Conservation (phyloP, 2,888 invertebrate species). For the Caenorhabditis imperialis region DNA sequence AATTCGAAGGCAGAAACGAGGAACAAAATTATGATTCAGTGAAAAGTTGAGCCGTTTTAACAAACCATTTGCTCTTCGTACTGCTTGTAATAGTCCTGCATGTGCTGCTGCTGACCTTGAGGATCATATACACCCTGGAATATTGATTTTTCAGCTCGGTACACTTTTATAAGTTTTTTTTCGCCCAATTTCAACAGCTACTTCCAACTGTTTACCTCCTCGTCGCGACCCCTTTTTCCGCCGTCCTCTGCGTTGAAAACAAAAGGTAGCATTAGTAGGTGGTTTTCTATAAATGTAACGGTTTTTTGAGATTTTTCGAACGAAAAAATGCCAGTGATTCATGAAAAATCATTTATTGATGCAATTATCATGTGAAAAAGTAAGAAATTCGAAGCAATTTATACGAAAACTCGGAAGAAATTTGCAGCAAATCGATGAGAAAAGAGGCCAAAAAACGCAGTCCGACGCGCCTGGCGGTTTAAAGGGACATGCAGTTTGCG, state of each 20-base stretch:
- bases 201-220: conserved; percentile 18
- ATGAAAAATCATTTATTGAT: conserved; percentile 9
- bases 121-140: conserved; percentile 35
- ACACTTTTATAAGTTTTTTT: not conserved
- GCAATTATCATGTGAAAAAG: not conserved
- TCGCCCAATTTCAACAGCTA: not conserved
- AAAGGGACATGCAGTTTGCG: conserved; percentile 17
- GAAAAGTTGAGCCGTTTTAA: conserved; percentile 1
- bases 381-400: not conserved
- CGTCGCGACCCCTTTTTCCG: conserved; percentile 25
- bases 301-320: not conserved
- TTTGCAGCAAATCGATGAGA: conserved; percentile 15
- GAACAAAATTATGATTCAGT: not conserved
- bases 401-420: not conserved
- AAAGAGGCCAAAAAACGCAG: not conserved
- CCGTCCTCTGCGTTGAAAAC: conserved; percentile 44
- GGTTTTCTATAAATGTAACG: conserved; percentile 24
- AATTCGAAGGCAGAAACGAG: not conserved
- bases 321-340: not conserved
- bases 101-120: conserved; percentile 16
- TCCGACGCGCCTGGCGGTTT: conserved; percentile 3
- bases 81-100: conserved; percentile 41
- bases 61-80: conserved; percentile 46
- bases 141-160: not conserved
- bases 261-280: conserved; percentile 44